These are phyloP conservation scores for Paradoxurus hermaphroditus DNA, from an alignment of 2,113 vertebrate species.

Conservation along the genomic window DNA sequence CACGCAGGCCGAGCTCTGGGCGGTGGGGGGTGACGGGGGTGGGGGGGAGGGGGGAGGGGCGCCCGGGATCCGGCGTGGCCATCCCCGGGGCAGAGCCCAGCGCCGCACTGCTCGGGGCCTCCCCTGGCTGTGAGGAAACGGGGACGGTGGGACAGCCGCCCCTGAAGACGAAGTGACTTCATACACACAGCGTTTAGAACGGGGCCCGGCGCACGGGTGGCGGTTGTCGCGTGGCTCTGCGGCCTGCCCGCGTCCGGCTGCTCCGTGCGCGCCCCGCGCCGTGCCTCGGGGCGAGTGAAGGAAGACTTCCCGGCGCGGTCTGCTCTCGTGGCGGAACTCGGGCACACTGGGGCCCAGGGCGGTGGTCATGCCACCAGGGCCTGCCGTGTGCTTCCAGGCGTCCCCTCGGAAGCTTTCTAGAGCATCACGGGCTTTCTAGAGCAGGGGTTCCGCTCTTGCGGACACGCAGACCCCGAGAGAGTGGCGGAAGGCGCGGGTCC, in stretches of 20 bases:
- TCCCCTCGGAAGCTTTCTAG: rapidly evolving
- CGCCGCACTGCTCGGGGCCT: too few species aligned
- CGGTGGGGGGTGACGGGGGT: too few species aligned
- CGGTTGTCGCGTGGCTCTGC: too few species aligned
- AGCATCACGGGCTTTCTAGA: not conserved
- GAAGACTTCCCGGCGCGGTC: rapidly evolving
- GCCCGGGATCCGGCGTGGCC: not conserved
- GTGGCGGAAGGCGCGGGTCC: not conserved
- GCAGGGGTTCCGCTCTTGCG: rapidly evolving
- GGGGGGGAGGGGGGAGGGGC: rapidly evolving
- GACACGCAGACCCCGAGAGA: not conserved
- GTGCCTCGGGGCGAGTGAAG: rapidly evolving
- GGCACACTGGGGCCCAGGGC: too few species aligned
- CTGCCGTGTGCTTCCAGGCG: rapidly evolving
- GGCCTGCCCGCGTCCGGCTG: too few species aligned
- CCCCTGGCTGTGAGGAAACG: not conserved
- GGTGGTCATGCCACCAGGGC: rapidly evolving
- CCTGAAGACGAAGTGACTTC: not conserved
- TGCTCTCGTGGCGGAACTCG: not conserved
- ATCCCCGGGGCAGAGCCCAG: rapidly evolving
- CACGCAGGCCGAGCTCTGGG: rapidly evolving
- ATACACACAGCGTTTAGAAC: not conserved
- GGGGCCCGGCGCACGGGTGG: not conserved
- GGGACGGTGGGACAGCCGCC: not conserved
- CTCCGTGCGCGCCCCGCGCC: not conserved